Base-by-base conservation (phyloP, 2,113 vertebrate genomes). In the Petrocephalus microphthalmus region DNA sequence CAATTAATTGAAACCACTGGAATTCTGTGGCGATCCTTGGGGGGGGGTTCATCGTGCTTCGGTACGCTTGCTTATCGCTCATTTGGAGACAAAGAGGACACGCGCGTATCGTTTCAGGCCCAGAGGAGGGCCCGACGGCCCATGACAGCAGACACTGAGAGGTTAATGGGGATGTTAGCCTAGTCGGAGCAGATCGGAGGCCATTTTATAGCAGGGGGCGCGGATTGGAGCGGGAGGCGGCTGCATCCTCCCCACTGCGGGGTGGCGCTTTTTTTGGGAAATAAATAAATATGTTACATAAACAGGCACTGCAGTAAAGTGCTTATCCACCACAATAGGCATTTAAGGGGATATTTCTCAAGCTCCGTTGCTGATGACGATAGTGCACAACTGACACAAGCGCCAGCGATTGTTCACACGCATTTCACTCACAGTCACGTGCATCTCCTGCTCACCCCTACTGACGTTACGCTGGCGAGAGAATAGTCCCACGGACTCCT, bases 41-140 rank as follows among this genome's bases (percentile, higher is more conserved):
- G 3, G 10, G 84, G 29, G 83, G 82, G 74, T 89, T 88, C 87
- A 82, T 56, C 90, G 91, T 84, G 45, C 51, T 78, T 29, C 5
- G 53, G 78, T 60, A 85, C 42, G 89, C 87, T 91, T 89, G 90
- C 91, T 87, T 90, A 91, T 91, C 89, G 78, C 88, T 91, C 90
- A 91, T 83, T 90, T 91, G 89, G 52, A 91, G 90, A 91, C 91
- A 91, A 91, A 91, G 89, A 88, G 92, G 54, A 74, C 86, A 71
- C 45, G 56, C 88, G 90, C 90, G 91, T 90, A 91, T 92, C 91
- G 90, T 89, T 90, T 89, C 57, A 49, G 83, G 88, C 89, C 86
- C 88, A 57, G 25, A 86, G 83, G 89, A 89, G 87, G 64, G 29
- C 57, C 78, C n/a, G 88, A 86, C 71, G 49, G 84, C 85, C 67